A percentile compares a stretch with the other conserved stretches of the same genome.
Conservation (phyloP, 1,140 invertebrate species). For the Papilio glaucus region DNA sequence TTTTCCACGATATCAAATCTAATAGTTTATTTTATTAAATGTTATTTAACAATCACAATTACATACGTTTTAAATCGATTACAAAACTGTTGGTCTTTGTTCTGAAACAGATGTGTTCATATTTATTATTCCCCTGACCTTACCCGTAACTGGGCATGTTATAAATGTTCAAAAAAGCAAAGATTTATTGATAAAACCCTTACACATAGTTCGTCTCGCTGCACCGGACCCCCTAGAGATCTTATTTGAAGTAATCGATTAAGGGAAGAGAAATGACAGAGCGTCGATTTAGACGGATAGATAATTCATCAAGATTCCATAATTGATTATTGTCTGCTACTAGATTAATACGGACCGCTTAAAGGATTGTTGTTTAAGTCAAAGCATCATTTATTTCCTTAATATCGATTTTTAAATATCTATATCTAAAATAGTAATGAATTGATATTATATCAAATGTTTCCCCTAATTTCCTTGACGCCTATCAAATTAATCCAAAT, state of each 20-base stretch:
- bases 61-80: neutral
- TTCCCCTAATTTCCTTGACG: too few species aligned
- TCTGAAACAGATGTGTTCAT: neutral
- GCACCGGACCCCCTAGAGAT: constrained; percentile 75
- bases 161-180: constrained; percentile 56
- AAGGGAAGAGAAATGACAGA: constrained; percentile 81
- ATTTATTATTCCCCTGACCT: constrained; percentile 26
- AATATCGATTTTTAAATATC: neutral
- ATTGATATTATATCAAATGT: too few species aligned
- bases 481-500: too few species aligned
- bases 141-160: constrained; percentile 25
- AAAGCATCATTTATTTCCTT: neutral
- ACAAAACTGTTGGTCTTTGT: neutral
- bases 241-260: constrained; percentile 80
- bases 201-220: constrained; percentile 54
- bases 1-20: too few species aligned
- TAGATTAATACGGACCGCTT: constrained; percentile 77
- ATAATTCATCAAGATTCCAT: constrained; percentile 79
- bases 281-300: constrained; percentile 70
- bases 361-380: constrained; percentile 53
- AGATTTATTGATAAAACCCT: constrained; percentile 70
- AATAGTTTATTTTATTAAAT: too few species aligned
- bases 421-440: too few species aligned
- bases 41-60: neutral
- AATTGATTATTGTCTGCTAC: constrained; percentile 77